Evolutionary conservation across 2,797 vertebrate genomes (phyloP).

Genomic region (Pantherophis vulpinus): DNA sequence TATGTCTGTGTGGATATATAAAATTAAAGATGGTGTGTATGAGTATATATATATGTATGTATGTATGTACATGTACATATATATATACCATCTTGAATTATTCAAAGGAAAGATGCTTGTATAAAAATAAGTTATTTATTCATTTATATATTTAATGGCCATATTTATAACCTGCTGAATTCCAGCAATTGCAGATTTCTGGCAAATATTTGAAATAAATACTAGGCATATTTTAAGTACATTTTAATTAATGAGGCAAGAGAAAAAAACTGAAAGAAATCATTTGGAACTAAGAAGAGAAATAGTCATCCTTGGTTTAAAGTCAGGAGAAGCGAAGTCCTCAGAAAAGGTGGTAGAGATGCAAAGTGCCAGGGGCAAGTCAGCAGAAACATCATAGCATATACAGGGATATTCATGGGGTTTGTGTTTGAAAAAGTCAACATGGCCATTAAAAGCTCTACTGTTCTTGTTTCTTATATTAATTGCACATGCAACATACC

Average conservation of each 20-base stretch:
- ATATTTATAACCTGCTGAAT: background rate
- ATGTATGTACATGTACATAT: too few relatives aligned
- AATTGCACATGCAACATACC: background rate
- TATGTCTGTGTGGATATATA: background rate
- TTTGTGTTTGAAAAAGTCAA: background rate
- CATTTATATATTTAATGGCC: background rate
- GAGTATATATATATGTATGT: too few relatives aligned
- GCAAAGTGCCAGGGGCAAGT: background rate
- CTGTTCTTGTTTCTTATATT: background rate
- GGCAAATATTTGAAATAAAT: background rate
- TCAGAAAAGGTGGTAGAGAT: background rate
- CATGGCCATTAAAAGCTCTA: background rate
- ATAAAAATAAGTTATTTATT: background rate
- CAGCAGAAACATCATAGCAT: background rate
- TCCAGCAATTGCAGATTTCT: background rate
- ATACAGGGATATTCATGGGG: background rate
- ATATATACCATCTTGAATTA: background rate
- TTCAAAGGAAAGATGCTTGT: background rate
- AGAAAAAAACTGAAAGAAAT: background rate
- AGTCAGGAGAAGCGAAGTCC: background rate
- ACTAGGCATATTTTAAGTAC: background rate
- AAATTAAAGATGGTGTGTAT: background rate
- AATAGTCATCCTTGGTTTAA: background rate
- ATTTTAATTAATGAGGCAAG: background rate
- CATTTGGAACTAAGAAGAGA: background rate